phyloP scores from a whole-genome alignment of 2,888 invertebrate species.

The Crepidodera aurea region DNA sequence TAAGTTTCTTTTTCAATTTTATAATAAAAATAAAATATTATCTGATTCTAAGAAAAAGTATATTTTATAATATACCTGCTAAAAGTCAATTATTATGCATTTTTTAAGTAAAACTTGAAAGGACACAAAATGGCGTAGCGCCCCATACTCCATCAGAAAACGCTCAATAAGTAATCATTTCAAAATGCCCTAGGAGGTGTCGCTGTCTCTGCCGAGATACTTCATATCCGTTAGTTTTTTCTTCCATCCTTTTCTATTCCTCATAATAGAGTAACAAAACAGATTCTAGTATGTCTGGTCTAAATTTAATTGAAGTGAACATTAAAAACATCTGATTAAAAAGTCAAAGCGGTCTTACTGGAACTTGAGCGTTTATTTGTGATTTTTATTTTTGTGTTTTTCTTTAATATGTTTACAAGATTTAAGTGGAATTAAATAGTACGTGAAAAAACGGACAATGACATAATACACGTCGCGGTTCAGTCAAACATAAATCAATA shows the following conservation, averaged over 20 bases:
- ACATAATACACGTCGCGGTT: not conserved
- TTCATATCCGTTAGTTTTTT: not conserved
- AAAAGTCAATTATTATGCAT: no score
- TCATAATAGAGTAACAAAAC: not conserved
- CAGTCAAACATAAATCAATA: constrained; percentile 20
- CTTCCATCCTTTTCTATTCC: not conserved
- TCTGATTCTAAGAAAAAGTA: no score
- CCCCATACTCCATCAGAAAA: no score
- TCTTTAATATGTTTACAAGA: not conserved
- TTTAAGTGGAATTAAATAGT: not conserved
- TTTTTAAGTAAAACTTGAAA: no score
- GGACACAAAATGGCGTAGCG: no score
- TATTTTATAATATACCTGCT: no score
- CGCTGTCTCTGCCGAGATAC: not conserved
- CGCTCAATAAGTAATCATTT: no score
- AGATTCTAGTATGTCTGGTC: not conserved
- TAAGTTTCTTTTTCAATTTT: no score
- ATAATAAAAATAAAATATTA: no score
- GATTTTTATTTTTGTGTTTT: constrained; percentile 1
- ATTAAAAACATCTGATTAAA: constrained; percentile 49
- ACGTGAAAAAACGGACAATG: not conserved
- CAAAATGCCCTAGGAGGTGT: not conserved
- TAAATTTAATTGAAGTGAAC: constrained; percentile 30
- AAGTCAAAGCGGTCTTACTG: constrained; percentile 7
- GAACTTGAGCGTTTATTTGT: not conserved